phyloP scores from a whole-genome alignment of 1,140 invertebrate genomes.

The Phenacoccus solenopsis region DNA sequence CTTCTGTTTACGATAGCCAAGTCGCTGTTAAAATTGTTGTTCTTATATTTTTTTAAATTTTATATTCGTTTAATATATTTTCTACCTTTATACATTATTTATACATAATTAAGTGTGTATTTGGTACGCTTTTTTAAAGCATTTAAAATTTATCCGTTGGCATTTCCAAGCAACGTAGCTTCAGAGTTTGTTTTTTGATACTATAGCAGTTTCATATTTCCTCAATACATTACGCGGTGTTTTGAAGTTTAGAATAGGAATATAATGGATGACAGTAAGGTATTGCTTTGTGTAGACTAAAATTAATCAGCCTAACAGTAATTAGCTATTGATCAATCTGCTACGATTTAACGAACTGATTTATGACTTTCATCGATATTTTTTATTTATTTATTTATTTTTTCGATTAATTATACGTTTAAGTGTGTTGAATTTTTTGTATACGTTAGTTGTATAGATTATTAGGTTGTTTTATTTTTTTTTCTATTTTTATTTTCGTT shows the following conservation, averaged over 20 bases:
- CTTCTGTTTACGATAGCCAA: background rate
- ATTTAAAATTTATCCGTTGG: background rate
- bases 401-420: background rate
- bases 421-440: background rate
- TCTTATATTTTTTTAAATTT: background rate
- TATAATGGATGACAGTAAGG: too few relatives aligned
- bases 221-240: too few relatives aligned
- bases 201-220: too few relatives aligned
- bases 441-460: background rate
- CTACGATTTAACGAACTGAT: background rate
- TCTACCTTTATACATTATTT: background rate
- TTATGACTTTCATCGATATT: background rate
- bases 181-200: too few relatives aligned
- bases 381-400: too few relatives aligned
- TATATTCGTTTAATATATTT: background rate
- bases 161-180: too few relatives aligned
- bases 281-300: too few relatives aligned
- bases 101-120: background rate
- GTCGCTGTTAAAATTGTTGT: background rate
- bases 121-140: too few relatives aligned
- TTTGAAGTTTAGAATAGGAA: too few relatives aligned
- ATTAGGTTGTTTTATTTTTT: background rate
- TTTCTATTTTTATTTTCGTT: background rate
- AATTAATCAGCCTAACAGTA: too few relatives aligned
- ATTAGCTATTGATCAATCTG: too few relatives aligned